These are phyloP conservation scores for Phalacrocorax pelagicus DNA, from an alignment of 2,113 vertebrate genomes.

Conservation along the genomic window DNA sequence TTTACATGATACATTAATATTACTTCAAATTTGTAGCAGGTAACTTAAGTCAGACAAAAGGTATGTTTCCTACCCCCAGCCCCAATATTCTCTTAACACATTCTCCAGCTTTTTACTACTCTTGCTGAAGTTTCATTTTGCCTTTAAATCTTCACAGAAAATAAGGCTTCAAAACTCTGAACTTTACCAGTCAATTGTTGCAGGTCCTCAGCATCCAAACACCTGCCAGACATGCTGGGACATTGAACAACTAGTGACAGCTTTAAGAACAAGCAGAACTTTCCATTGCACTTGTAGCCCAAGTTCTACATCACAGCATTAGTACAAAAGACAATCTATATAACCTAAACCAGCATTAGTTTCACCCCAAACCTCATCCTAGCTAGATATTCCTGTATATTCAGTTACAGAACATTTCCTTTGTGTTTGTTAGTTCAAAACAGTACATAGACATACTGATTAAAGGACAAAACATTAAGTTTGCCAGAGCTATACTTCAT, in stretches of 20 bases:
- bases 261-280: background rate
- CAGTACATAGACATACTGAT: background rate
- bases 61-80: background rate
- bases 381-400: background rate
- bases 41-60: background rate
- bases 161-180: background rate
- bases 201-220: background rate
- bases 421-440: background rate
- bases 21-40: background rate
- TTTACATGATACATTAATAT: background rate
- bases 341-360: background rate
- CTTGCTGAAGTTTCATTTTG: background rate
- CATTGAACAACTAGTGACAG: background rate
- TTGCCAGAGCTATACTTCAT: background rate
- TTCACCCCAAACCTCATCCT: background rate
- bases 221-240: background rate
- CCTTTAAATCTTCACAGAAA: background rate
- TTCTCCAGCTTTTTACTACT: background rate
- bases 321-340: background rate
- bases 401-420: background rate
- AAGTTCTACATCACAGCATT: background rate
- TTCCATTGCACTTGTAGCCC: background rate
- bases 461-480: background rate
- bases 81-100: background rate
- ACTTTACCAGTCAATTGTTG: background rate